Percentiles rank a stretch among this genome's conserved stretches.
Evolutionary conservation across 1,140 invertebrate species (phyloP).

Genomic region (Drosophila melanogaster): DNA sequence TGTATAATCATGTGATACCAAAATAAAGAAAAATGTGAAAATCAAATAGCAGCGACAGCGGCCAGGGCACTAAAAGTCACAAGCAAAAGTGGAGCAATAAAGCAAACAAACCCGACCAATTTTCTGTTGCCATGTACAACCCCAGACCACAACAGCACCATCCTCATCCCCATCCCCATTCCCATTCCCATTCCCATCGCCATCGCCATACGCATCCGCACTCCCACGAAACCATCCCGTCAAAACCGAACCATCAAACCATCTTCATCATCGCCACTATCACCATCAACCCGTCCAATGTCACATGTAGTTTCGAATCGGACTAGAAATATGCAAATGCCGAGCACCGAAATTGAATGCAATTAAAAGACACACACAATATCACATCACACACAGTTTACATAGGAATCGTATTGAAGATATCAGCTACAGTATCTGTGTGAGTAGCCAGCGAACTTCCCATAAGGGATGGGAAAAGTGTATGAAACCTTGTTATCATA

Average conservation of each 20-base stretch:
- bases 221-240: slow-evolving; percentile 8
- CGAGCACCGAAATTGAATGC: slow-evolving; percentile 22
- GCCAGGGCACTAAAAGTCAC: slow-evolving; percentile 76
- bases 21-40: slow-evolving; percentile 83
- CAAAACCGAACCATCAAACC: slow-evolving; percentile 7
- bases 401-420: not conserved
- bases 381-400: slow-evolving; percentile 14
- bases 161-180: slow-evolving; percentile 2
- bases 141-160: slow-evolving; percentile 25
- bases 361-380: slow-evolving; percentile 51
- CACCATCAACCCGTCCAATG: slow-evolving; percentile 3
- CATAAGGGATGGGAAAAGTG: not conserved
- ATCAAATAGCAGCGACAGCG: slow-evolving; percentile 73
- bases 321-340: slow-evolving; percentile 54
- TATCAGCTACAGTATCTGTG: not conserved
- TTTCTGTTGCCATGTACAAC: slow-evolving; percentile 59
- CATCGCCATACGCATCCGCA: not conserved
- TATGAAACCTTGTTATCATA: not conserved
- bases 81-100: slow-evolving; percentile 82
- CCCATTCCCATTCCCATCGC: too few relatives aligned
- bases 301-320: slow-evolving; percentile 23
- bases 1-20: slow-evolving; percentile 80
- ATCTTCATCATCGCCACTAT: slow-evolving; percentile 17
- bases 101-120: slow-evolving; percentile 65
- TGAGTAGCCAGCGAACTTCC: not conserved